phyloP scores from a whole-genome alignment of 2,888 invertebrate genomes.

The Pherbina coryleti region DNA sequence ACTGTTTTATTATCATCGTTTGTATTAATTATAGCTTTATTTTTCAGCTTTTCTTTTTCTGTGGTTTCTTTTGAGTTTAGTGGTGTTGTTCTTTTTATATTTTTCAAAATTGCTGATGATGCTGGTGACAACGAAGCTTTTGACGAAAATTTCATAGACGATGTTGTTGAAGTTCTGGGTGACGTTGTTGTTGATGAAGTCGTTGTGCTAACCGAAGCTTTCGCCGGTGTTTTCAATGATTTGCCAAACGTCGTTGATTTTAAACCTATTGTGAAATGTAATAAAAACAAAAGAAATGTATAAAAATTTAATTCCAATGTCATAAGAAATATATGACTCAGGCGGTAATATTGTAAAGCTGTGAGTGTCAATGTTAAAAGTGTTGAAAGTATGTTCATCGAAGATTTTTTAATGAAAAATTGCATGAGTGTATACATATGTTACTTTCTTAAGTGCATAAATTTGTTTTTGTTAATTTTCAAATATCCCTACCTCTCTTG shows the following conservation, averaged over 20 bases:
- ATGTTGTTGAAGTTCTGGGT: conserved; percentile 43
- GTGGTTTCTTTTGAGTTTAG: not conserved
- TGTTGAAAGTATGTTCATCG: not conserved
- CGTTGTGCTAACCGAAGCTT: conserved; percentile 46
- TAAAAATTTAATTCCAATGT: no score
- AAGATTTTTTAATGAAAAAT: no score
- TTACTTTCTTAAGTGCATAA: no score
- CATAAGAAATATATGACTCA: no score
- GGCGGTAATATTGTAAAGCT: not conserved
- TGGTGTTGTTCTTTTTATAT: conserved; percentile 21
- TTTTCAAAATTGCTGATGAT: not conserved
- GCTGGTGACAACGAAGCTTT: conserved; percentile 25
- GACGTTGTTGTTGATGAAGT: conserved; percentile 44
- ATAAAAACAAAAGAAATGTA: conserved; percentile 23
- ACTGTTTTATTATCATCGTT: conserved; percentile 41
- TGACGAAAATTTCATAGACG: conserved; percentile 41
- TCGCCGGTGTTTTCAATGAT: conserved; percentile 59
- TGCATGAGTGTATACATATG: no score
- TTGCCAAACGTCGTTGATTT: conserved; percentile 65
- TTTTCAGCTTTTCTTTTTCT: not conserved
- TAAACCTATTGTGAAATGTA: conserved; percentile 56
- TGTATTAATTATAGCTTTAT: conserved; percentile 46
- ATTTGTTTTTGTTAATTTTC: no score
- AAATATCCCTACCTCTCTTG: no score
- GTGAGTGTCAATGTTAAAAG: not conserved